A percentile compares a stretch with the other conserved stretches of the same genome.
Evolutionary conservation across 2,113 vertebrate genomes (phyloP).

Genomic region (Gila orcuttii): DNA sequence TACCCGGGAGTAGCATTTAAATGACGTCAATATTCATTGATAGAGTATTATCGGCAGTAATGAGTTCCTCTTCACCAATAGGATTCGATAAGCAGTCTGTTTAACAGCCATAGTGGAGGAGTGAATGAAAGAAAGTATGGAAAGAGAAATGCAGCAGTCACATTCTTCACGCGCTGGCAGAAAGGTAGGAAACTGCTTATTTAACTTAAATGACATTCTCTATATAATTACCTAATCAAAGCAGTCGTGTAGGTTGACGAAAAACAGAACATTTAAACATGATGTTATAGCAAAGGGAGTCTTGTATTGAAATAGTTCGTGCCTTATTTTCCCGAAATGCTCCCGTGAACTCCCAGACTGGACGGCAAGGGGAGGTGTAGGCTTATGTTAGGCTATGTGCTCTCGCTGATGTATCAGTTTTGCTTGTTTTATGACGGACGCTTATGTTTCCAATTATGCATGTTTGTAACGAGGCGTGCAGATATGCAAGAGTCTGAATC

Average conservation of each 20-base stretch:
- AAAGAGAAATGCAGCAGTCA: conserved; percentile 40
- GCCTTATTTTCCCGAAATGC: not conserved
- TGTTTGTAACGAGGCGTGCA: not conserved
- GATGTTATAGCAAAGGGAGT: not conserved
- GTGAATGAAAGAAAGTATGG: conserved; percentile 59
- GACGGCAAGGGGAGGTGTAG: conserved; percentile 48
- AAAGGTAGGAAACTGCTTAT: conserved; percentile 56
- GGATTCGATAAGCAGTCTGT: conserved; percentile 63
- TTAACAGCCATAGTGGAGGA: conserved; percentile 64
- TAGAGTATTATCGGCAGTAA: conserved; percentile 69
- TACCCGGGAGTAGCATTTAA: conserved; percentile 59
- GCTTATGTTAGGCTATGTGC: conserved; percentile 35
- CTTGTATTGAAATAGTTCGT: not conserved
- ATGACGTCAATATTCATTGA: conserved; percentile 65
- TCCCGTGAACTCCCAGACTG: conserved; percentile 36
- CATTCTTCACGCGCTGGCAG: conserved; percentile 13
- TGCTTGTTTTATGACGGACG: not conserved
- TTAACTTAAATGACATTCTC: conserved; percentile 11
- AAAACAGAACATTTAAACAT: not conserved
- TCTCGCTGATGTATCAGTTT: not conserved
- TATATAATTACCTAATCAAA: not conserved
- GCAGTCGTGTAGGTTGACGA: not conserved
- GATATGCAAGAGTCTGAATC: not conserved
- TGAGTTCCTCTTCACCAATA: conserved; percentile 61
- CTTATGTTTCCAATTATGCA: conserved; percentile 7